Evolutionary conservation across 2,888 invertebrate genomes (phyloP).

Genomic region (Halocaridina rubra): DNA sequence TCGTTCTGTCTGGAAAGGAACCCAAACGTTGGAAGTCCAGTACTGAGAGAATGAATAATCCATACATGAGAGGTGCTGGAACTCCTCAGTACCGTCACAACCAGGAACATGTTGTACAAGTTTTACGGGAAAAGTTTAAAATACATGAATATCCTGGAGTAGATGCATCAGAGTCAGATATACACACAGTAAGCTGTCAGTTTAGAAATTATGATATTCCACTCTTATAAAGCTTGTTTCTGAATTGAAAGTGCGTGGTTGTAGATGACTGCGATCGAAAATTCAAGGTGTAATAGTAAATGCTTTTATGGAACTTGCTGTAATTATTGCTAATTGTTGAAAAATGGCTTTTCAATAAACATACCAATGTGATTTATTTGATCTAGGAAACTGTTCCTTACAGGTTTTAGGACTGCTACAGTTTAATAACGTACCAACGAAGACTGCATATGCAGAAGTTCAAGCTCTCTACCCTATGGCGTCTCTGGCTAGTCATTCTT

Average conservation of each 20-base stretch:
- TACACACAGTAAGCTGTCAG: conserved; percentile 32
- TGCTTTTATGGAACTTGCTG: no score
- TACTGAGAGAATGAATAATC: conserved; percentile 28
- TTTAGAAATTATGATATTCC: no score
- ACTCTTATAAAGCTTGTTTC: no score
- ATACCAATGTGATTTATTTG: no score
- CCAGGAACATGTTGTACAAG: conserved; percentile 14
- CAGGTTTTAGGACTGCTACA: conserved; percentile 57
- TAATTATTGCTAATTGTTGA: no score
- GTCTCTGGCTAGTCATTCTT: conserved; percentile 62
- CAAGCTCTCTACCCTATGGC: conserved; percentile 62
- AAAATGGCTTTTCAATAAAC: no score
- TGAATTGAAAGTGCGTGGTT: no score
- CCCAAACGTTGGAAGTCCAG: conserved; percentile 26
- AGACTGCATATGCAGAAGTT: conserved; percentile 68
- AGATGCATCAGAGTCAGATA: conserved; percentile 29
- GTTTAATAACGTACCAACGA: conserved; percentile 54
- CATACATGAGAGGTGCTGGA: conserved; percentile 3
- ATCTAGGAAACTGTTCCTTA: no score
- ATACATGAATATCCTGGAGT: not conserved
- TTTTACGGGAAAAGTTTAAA: conserved; percentile 23
- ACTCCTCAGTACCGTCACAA: conserved; percentile 7
- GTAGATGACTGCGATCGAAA: no score
- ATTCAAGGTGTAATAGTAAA: no score
- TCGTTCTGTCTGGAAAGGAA: conserved; percentile 31